phyloP scores from a whole-genome alignment of 1,140 invertebrate species.

The Nylanderia fulva region DNA sequence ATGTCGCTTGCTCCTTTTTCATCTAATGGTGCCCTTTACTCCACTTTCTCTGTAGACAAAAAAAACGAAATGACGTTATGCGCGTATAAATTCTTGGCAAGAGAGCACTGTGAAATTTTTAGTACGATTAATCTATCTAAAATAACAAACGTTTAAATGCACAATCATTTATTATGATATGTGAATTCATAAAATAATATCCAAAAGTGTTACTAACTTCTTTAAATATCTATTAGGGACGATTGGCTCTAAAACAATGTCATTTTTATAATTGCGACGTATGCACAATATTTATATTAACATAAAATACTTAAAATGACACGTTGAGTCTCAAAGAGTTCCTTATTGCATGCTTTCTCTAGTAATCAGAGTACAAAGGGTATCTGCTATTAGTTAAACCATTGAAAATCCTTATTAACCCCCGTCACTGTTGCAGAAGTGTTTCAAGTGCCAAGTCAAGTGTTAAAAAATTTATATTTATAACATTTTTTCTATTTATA shows the following conservation, averaged over 20 bases:
- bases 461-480: background rate
- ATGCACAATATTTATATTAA: background rate
- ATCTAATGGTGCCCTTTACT: slow-evolving; percentile 40
- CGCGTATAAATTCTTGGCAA: background rate
- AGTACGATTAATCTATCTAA: background rate
- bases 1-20: background rate
- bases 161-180: background rate
- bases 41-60: slow-evolving; percentile 28
- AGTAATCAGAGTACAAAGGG: slow-evolving; percentile 45
- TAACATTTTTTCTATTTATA: slow-evolving; percentile 11
- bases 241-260: background rate
- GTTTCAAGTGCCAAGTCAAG: slow-evolving; percentile 20
- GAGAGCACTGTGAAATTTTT: slow-evolving; percentile 14
- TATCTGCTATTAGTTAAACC: slow-evolving; percentile 35
- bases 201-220: background rate
- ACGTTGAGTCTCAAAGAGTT: slow-evolving; percentile 33
- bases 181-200: background rate
- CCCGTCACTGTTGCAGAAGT: background rate
- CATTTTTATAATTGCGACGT: background rate
- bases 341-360: slow-evolving; percentile 63
- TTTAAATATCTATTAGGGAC: background rate
- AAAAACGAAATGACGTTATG: background rate
- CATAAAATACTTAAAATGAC: slow-evolving; percentile 28
- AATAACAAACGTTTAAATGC: slow-evolving; percentile 4
- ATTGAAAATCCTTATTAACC: slow-evolving; percentile 58